phyloP scores from a whole-genome alignment of 2,797 vertebrate species.

The Sebastes cheni region DNA sequence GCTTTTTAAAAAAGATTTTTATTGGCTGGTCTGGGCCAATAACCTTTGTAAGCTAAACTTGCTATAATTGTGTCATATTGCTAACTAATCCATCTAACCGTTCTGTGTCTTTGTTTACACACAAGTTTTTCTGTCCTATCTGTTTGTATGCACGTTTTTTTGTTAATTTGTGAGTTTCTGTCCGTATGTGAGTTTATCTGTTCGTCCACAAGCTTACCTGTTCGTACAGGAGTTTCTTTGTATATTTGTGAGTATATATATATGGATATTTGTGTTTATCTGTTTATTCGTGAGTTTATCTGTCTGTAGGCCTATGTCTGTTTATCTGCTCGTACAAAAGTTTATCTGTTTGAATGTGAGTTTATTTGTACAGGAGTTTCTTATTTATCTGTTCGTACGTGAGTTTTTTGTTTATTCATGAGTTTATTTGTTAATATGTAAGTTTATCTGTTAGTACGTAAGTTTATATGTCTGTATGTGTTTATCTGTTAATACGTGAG shows the following conservation, averaged over 20 bases:
- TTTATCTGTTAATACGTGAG: neutral
- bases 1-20: neutral
- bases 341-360: neutral
- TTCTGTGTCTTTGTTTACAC: neutral
- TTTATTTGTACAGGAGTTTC: too few species aligned
- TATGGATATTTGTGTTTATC: neutral
- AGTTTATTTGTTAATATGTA: too few species aligned
- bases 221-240: neutral
- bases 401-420: too few species aligned
- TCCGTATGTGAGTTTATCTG: neutral
- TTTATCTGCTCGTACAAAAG: neutral
- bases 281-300: neutral
- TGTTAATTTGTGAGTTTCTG: neutral
- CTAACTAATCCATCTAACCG: neutral
- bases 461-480: neutral
- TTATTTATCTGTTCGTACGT: neutral
- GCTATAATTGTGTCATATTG: neutral
- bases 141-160: neutral
- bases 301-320: neutral
- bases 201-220: neutral
- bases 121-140: neutral
- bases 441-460: neutral
- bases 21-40: neutral
- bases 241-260: neutral
- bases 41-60: neutral